Conservation (phyloP, 2,888 invertebrate genomes). For the Seira sanloemensis region DNA sequence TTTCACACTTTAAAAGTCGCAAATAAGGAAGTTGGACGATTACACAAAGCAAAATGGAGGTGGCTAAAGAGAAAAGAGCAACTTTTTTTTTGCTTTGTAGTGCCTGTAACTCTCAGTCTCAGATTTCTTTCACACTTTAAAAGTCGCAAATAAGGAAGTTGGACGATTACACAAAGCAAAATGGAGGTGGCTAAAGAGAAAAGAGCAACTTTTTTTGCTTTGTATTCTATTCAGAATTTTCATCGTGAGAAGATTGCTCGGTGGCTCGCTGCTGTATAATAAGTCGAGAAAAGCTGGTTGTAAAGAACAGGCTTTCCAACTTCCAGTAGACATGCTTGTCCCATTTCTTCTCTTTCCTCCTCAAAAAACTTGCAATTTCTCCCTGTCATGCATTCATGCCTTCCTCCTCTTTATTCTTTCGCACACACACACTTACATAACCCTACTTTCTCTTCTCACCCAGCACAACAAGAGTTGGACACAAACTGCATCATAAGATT, state of each 20-base stretch:
- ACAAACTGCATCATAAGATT: slow-evolving; percentile 54
- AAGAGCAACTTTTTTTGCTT: no score
- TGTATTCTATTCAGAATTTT: not conserved
- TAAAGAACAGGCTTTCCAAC: slow-evolving; percentile 46
- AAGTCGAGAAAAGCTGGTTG: not conserved
- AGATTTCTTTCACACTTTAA: no score
- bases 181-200: no score
- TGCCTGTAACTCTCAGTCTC: no score
- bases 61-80: no score
- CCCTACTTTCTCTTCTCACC: not conserved
- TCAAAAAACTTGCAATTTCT: slow-evolving; percentile 47
- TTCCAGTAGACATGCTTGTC: not conserved
- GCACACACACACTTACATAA: slow-evolving; percentile 37
- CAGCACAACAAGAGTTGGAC: slow-evolving; percentile 25
- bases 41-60: no score
- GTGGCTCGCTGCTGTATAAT: no score
- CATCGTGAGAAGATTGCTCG: slow-evolving; percentile 28
- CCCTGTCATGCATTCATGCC: slow-evolving; percentile 47
- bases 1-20: no score
- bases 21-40: no score
- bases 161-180: no score
- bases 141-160: no score
- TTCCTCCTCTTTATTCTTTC: slow-evolving; percentile 17
- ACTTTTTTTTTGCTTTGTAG: no score
- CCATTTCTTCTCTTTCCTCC: not conserved